Evolutionary conservation across 2,797 vertebrate species (phyloP).

Genomic region (Characodon lateralis): DNA sequence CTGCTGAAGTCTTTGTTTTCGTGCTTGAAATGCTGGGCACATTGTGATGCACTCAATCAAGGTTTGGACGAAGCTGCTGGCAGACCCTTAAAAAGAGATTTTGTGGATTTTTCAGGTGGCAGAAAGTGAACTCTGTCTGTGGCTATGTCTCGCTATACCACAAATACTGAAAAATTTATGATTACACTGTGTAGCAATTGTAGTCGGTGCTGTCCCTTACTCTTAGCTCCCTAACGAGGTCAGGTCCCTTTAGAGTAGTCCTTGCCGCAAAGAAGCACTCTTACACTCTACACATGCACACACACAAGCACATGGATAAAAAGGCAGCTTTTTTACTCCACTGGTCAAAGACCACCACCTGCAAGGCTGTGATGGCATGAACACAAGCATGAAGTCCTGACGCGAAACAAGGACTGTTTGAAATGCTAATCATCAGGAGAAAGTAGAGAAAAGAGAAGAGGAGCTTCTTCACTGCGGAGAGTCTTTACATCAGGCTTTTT

Average conservation of each 20-base stretch:
- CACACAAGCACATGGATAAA: constrained; percentile 26
- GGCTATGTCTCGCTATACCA: constrained; percentile 45
- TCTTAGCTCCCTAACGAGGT: constrained; percentile 59
- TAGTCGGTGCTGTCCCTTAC: constrained; percentile 37
- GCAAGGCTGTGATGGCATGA: constrained; percentile 72
- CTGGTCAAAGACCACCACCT: constrained; percentile 73
- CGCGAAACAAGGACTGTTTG: constrained; percentile 81
- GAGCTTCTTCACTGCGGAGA: constrained; percentile 66
- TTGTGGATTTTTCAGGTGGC: constrained; percentile 67
- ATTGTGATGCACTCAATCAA: constrained; percentile 69
- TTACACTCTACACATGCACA: constrained; percentile 8
- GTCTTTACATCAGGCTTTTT: constrained; percentile 74
- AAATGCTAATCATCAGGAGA: constrained; percentile 79
- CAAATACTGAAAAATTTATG: constrained; percentile 64
- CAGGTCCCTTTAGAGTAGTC: constrained; percentile 57
- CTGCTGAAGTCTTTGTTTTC: constrained; percentile 41
- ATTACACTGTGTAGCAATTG: constrained; percentile 49
- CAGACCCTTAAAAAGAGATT: constrained; percentile 69
- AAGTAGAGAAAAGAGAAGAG: constrained; percentile 56
- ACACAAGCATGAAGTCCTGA: constrained; percentile 70
- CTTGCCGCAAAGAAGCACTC: constrained; percentile 40
- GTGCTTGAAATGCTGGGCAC: constrained; percentile 67
- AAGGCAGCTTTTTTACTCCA: constrained; percentile 47
- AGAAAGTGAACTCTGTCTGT: constrained; percentile 55
- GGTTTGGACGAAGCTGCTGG: constrained; percentile 65